These are phyloP conservation scores for Brachypalpus laphriformis DNA, from an alignment of 2,888 invertebrate species.

Conservation along the genomic window DNA sequence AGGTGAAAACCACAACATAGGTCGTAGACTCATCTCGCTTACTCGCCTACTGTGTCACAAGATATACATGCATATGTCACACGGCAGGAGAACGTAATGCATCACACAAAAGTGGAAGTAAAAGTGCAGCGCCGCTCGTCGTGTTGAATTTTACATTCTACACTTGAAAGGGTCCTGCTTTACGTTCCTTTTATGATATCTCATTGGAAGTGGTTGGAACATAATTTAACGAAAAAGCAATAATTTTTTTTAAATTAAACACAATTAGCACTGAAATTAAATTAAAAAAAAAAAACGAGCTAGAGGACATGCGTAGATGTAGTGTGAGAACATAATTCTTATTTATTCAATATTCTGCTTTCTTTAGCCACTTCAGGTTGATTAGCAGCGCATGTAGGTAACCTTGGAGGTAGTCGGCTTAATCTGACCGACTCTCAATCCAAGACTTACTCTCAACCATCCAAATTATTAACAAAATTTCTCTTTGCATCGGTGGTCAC, in stretches of 20 bases:
- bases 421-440: no score
- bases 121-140: constrained; percentile 21
- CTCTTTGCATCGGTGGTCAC: no score
- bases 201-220: constrained; percentile 15
- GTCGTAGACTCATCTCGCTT: constrained; percentile 25
- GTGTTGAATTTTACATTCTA: constrained; percentile 32
- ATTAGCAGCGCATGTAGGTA: no score
- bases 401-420: no score
- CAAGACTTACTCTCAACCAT: no score
- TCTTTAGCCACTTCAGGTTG: no score
- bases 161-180: not conserved
- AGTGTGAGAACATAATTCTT: no score
- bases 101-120: constrained; percentile 5
- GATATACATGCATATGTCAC: constrained; percentile 47
- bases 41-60: constrained; percentile 34
- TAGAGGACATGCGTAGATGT: no score
- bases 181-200: constrained; percentile 9
- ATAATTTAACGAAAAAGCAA: not conserved
- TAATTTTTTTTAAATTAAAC: not conserved
- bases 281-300: not conserved
- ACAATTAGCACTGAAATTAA: not conserved
- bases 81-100: constrained; percentile 13
- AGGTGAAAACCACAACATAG: constrained; percentile 69
- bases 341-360: no score
- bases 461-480: no score